Percentiles rank a stretch among this genome's conserved stretches.
Evolutionary conservation across 2,797 vertebrate genomes (phyloP).

Genomic region (Synaphobranchus kaupii): DNA sequence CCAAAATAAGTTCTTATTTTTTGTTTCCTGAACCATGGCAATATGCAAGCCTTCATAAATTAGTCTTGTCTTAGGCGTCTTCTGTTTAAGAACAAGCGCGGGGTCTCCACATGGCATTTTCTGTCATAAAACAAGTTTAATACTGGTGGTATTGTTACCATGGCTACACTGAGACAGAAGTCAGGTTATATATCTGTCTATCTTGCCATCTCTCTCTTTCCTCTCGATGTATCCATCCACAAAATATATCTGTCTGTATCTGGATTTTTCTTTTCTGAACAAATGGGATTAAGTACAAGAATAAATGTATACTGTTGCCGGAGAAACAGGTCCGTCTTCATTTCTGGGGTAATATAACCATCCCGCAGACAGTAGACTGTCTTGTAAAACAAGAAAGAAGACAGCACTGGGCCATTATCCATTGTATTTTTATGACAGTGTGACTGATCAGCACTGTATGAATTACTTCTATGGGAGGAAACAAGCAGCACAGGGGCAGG

Average conservation of each 20-base stretch:
- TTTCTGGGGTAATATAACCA: slow-evolving; percentile 22
- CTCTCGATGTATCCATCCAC: background rate
- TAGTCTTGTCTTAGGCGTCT: background rate
- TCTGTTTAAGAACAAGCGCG: background rate
- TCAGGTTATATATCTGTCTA: background rate
- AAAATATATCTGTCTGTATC: background rate
- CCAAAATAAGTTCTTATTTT: slow-evolving; percentile 7
- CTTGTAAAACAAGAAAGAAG: slow-evolving; percentile 21
- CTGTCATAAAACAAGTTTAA: slow-evolving; percentile 8
- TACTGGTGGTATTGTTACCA: background rate
- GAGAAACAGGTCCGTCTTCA: slow-evolving; percentile 24
- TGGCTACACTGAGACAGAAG: background rate
- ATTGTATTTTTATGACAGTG: slow-evolving; percentile 11
- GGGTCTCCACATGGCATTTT: background rate
- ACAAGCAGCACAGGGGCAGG: background rate
- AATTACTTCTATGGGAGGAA: background rate
- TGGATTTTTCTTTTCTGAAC: slow-evolving; percentile 4
- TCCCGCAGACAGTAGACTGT: background rate
- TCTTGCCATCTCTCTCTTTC: background rate
- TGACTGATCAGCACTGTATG: slow-evolving; percentile 19
- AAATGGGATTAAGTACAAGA: slow-evolving; percentile 18
- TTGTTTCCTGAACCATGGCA: slow-evolving; percentile 11
- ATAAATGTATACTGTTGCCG: slow-evolving; percentile 15
- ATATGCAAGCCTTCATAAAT: slow-evolving; percentile 4
- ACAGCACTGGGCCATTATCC: slow-evolving; percentile 2